Conservation (phyloP, 2,888 invertebrate species). For the Pterostichus madidus region DNA sequence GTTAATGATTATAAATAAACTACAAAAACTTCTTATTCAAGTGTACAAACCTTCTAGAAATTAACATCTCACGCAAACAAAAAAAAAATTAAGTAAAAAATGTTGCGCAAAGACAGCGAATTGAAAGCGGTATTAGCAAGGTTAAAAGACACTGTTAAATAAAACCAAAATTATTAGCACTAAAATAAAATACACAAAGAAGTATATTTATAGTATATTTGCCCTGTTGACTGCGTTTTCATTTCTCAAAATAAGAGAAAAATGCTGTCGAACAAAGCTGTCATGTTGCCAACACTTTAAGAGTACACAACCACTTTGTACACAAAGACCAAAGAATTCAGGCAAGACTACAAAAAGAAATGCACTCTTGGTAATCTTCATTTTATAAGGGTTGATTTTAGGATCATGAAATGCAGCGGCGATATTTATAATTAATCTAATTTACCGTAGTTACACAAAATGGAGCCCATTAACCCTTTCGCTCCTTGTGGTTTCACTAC, state of each 20-base stretch:
- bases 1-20: no score
- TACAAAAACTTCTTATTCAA: no score
- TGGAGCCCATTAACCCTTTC: no score
- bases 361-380: no score
- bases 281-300: conserved; percentile 46
- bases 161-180: conserved; percentile 38
- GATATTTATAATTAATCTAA: no score
- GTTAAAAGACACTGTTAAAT: conserved; percentile 20
- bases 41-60: no score
- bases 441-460: no score
- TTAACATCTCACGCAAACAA: neutral
- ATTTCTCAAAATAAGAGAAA: conserved; percentile 49
- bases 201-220: conserved; percentile 59
- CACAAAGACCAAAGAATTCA: conserved; percentile 9
- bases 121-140: conserved; percentile 14
- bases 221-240: conserved; percentile 58
- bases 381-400: no score
- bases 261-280: conserved; percentile 58
- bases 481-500: no score
- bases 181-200: conserved; percentile 56
- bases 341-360: neutral
- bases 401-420: no score
- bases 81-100: conserved; percentile 10
- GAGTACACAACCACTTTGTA: neutral
- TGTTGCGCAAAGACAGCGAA: conserved; percentile 3